phyloP scores from a whole-genome alignment of 2,113 vertebrate genomes.

The Cochlearius cochlearius region DNA sequence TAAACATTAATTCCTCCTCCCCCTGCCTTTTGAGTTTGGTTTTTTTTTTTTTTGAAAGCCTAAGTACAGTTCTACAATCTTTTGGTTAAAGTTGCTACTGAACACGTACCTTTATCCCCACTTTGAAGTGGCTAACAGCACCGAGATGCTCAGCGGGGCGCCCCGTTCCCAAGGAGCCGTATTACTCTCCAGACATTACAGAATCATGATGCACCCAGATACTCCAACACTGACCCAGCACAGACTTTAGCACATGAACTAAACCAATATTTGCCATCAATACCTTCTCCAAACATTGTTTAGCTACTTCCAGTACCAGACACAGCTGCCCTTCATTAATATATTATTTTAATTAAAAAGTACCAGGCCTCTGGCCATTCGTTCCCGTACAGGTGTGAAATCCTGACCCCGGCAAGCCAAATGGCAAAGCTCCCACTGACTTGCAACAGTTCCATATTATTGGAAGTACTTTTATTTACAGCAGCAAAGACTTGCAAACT shows the following conservation, averaged over 20 bases:
- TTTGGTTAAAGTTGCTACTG: neutral
- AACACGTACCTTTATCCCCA: neutral
- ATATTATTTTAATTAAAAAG: neutral
- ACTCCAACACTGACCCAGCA: neutral
- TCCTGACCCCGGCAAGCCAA: neutral
- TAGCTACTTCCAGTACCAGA: neutral
- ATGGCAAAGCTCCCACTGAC: neutral
- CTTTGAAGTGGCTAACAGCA: neutral
- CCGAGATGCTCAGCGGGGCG: neutral
- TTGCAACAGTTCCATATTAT: neutral
- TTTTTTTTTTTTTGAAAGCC: neutral
- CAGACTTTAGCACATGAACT: neutral
- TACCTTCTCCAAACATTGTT: neutral
- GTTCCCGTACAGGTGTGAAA: neutral
- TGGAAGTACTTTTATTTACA: neutral
- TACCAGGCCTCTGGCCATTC: neutral
- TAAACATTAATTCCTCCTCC: neutral
- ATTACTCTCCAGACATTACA: neutral
- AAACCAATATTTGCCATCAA: neutral
- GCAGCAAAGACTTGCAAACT: neutral
- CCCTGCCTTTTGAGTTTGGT: neutral
- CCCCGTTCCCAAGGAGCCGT: accelerated
- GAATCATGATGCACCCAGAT: neutral
- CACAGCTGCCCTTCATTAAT: neutral
- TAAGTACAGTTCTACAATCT: neutral